Evolutionary conservation across 2,888 invertebrate genomes (phyloP), one percentile per base, ranked within the genome.

Genomic region (Callosobruchus maculatus): DNA sequence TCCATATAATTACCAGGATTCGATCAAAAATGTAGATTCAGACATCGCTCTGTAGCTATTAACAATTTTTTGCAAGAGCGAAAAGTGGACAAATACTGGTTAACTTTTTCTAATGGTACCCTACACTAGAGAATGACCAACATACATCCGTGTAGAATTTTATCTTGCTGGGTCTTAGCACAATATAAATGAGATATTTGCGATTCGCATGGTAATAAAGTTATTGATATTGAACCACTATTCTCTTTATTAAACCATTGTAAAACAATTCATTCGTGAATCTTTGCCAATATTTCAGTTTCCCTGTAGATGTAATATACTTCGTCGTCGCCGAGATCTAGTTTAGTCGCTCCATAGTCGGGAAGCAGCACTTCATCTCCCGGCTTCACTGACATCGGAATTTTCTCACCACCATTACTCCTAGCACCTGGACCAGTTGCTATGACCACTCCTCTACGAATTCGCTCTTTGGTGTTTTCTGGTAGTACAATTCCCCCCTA

Each of bases 291-390:
- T 83, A 99, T 96, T 86, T 99, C 98, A 72, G 93, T 89, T 88
- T 99, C 98, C 85, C 97, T 91, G 91, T 96, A 98, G 80, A 99
- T 90, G 82, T 94, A 94, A 85, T 94, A 95, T 85, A 97, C 97
- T 83, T 92, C 90, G 85, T 95, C 94, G 81, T 95, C 94, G 74
- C 96, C 95, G 73, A 97, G 86, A 80, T 93, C 91, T 70, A 99
- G 94, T 89, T 97, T 98, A 75, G 97, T 97, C 80, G 99, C 99
- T 76, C 98, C 98, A 87, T 95, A 99, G 88, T 99, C 98, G 0
- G 99, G 98, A 72, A 99, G 90, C 74, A 99, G 89, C 18, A 99
- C 98, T 83, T 91, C 92, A 86, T 99, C 99, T 73, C 99, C 98
- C 75, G 94, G 93, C 86, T 94, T 92, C 1, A 98, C 93, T 78